phyloP scores from a whole-genome alignment of 1,140 invertebrate species.

The Aphaenogaster floridana region DNA sequence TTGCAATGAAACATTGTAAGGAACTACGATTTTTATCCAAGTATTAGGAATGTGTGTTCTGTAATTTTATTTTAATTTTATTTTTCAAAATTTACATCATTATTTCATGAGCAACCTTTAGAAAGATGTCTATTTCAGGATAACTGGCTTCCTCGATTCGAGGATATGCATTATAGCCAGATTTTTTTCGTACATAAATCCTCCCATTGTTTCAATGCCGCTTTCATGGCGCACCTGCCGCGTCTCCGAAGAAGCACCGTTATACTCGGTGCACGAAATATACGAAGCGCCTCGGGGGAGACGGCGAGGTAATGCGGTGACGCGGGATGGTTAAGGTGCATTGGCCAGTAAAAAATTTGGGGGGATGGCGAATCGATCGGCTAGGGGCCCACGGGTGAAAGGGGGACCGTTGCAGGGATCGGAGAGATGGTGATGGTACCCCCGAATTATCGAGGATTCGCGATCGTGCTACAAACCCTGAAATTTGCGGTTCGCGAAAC shows the following conservation, averaged over 20 bases:
- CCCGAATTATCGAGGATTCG: constrained; percentile 55
- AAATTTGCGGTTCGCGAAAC: constrained; percentile 63
- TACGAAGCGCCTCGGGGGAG: constrained; percentile 19
- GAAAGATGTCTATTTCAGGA: not conserved
- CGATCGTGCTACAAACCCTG: constrained; percentile 50
- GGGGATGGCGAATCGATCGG: not conserved
- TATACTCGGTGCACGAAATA: constrained; percentile 54
- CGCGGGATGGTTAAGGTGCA: constrained; percentile 1
- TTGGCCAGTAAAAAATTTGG: constrained; percentile 32
- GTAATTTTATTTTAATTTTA: constrained; percentile 1
- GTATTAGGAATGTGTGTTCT: not conserved
- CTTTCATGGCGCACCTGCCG: constrained; percentile 48
- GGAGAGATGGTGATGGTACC: constrained; percentile 10
- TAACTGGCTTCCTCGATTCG: not conserved
- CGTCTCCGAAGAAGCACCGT: constrained; percentile 46
- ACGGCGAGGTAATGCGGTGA: constrained; percentile 8
- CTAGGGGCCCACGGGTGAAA: not conserved
- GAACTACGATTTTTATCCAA: not conserved
- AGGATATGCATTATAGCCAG: not conserved
- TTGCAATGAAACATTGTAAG: not conserved
- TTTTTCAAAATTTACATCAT: not conserved
- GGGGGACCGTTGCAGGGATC: constrained; percentile 12
- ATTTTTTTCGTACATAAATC: constrained; percentile 40
- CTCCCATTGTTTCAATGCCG: constrained; percentile 36
- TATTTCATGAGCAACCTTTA: not conserved